These are phyloP conservation scores for Lepidochitona cinerea DNA, from an alignment of 2,888 invertebrate genomes.

Conservation along the genomic window DNA sequence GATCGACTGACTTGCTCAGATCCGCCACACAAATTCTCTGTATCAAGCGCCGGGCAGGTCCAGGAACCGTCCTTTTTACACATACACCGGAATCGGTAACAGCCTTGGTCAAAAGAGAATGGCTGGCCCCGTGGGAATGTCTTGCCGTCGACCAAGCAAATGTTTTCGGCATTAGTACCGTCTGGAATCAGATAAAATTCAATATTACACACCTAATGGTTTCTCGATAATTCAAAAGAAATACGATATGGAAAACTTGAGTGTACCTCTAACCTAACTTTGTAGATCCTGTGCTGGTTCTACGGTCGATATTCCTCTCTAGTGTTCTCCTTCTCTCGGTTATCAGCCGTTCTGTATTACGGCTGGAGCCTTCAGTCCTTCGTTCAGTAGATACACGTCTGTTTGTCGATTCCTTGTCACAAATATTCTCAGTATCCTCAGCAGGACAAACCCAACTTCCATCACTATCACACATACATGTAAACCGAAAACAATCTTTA, in stretches of 20 bases:
- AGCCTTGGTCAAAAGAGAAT: not conserved
- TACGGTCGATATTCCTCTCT: too few species aligned
- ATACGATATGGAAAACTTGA: too few species aligned
- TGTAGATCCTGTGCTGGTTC: too few species aligned
- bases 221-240: too few species aligned
- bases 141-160: not conserved
- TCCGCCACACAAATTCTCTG: not conserved
- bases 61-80: not conserved
- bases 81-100: conserved; percentile 1
- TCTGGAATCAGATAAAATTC: too few species aligned
- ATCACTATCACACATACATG: conserved; percentile 49
- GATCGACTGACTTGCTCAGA: not conserved
- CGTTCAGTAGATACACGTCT: not conserved
- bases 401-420: too few species aligned
- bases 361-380: too few species aligned
- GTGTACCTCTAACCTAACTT: too few species aligned
- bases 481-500: conserved; percentile 43
- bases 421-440: not conserved
- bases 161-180: not conserved
- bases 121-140: not conserved
- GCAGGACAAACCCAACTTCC: conserved; percentile 47
- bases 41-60: not conserved
- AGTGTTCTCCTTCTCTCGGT: too few species aligned
- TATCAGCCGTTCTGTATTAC: too few species aligned
- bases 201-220: too few species aligned